phyloP scores from a whole-genome alignment of 2,888 invertebrate genomes.

The Eristalinus aeneus region DNA sequence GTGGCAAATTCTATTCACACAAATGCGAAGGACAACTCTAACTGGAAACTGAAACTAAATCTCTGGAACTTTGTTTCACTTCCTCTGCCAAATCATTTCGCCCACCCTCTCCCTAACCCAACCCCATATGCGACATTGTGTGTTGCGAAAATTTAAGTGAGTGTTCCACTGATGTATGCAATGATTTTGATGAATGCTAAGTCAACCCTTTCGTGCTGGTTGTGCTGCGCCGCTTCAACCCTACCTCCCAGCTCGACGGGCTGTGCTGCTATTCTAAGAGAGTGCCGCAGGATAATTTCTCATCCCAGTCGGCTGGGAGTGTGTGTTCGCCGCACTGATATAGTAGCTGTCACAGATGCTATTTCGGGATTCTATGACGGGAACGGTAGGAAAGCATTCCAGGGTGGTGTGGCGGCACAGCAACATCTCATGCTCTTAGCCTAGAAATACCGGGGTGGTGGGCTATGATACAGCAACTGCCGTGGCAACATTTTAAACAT shows the following conservation, averaged over 20 bases:
- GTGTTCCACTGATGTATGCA: conserved; percentile 62
- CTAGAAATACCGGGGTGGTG: not conserved
- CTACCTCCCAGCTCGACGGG: not conserved
- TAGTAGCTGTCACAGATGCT: conserved; percentile 68
- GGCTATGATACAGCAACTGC: not conserved
- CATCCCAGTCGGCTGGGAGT: not conserved
- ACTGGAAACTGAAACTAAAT: conserved; percentile 33
- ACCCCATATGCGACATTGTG: conserved; percentile 4
- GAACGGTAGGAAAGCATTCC: conserved; percentile 51
- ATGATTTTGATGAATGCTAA: conserved; percentile 70
- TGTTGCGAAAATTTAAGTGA: conserved; percentile 58
- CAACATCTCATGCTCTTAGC: conserved; percentile 19
- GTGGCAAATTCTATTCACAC: not conserved
- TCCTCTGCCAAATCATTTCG: not conserved
- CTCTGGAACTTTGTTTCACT: not conserved
- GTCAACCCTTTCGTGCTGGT: conserved; percentile 48
- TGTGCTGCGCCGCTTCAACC: not conserved
- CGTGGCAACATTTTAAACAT: conserved; percentile 50
- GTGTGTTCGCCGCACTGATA: conserved; percentile 46
- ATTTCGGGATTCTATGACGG: conserved; percentile 65
- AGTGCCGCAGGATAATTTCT: conserved; percentile 52
- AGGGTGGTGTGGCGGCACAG: conserved; percentile 20
- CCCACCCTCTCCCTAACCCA: not conserved
- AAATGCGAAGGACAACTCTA: conserved; percentile 21
- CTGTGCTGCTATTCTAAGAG: conserved; percentile 15